Base-by-base conservation (phyloP, 2,797 vertebrate species). In the Coreius guichenoti region DNA sequence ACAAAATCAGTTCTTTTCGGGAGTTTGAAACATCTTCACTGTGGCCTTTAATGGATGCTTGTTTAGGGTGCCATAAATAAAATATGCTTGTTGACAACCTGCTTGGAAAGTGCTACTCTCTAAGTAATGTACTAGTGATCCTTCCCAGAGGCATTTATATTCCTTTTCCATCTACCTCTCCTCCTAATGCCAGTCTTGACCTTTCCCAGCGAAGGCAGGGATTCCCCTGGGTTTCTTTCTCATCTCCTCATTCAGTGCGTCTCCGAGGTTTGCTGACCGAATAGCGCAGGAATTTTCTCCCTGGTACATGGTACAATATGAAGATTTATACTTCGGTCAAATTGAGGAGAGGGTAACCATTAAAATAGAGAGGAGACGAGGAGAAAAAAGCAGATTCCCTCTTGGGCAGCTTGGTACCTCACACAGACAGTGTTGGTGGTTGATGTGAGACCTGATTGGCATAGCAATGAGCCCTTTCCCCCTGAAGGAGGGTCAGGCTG, bases 401-500 rank as follows among this genome's bases (percentile, higher is more conserved):
- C 54, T 58, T 45, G 77, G 73, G 65, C 68, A 54, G 77, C 82
- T 19, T 79, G n/a, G 67, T 31, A 65, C 45, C 43, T 75, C 61
- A 65, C 68, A 87, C 82, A 80, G 51, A 87, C 82, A 69, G 78
- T 72, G 81, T 83, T 77, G 82, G 86, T 83, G 83, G 83, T 87
- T 81, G 82, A 84, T 80, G 75, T 61, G 75, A 49, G 79, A 80
- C 65, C 36, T 80, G 85, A 83, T 69, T 54, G 75, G 89, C 88
- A 89, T 90, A 88, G 77, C 85, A 87, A 90, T 88, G 87, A 88
- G 79, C n/a, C 16, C 69, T 58, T 70, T 33, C 54, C 61, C 78
- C 61, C 82, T 83, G 72, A 72, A 83, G 82, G 61, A 76, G 69
- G 19, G 68, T 74, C 75, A 33, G 54, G 72, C 73, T 68, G 75